Conservation (phyloP, 2,888 invertebrate species). For the Pseudococcus viburni region DNA sequence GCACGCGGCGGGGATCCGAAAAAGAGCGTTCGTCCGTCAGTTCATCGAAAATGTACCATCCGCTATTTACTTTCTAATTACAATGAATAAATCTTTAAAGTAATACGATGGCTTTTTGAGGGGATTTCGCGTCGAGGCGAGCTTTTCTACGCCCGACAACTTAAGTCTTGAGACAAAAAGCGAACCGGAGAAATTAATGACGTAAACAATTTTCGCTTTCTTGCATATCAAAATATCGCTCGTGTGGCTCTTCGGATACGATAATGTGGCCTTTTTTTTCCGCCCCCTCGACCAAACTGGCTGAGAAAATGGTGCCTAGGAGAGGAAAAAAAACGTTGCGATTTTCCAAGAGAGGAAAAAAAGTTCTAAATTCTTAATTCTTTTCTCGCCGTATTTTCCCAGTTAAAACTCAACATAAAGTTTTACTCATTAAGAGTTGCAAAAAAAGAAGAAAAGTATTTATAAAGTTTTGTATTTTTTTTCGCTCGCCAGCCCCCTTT, state of each 20-base stretch:
- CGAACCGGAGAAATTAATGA: conserved; percentile 36
- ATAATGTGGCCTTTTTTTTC: neutral
- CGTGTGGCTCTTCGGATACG: neutral
- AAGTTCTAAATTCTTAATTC: conserved; percentile 26
- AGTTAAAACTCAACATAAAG: conserved; percentile 29
- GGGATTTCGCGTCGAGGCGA: neutral
- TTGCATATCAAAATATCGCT: conserved; percentile 13
- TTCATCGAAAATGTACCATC: conserved; percentile 18
- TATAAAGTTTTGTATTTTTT: conserved; percentile 19
- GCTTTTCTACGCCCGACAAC: conserved; percentile 32
- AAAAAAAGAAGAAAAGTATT: neutral
- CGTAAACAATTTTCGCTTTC: conserved; percentile 43
- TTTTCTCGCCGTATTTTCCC: conserved; percentile 25
- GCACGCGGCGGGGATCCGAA: neutral
- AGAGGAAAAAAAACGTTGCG: conserved; percentile 2
- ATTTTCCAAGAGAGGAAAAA: neutral
- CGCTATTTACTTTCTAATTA: conserved; percentile 37
- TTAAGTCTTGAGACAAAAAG: conserved; percentile 22
- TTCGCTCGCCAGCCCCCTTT: neutral
- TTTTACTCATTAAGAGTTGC: conserved; percentile 34
- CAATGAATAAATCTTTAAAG: conserved; percentile 25
- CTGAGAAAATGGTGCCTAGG: neutral
- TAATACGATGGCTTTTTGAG: neutral
- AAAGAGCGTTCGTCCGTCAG: neutral
- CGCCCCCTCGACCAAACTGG: neutral